Evolutionary conservation across 2,888 invertebrate genomes (phyloP), one percentile per base, ranked within the genome.

Genomic region (Spodoptera exigua): DNA sequence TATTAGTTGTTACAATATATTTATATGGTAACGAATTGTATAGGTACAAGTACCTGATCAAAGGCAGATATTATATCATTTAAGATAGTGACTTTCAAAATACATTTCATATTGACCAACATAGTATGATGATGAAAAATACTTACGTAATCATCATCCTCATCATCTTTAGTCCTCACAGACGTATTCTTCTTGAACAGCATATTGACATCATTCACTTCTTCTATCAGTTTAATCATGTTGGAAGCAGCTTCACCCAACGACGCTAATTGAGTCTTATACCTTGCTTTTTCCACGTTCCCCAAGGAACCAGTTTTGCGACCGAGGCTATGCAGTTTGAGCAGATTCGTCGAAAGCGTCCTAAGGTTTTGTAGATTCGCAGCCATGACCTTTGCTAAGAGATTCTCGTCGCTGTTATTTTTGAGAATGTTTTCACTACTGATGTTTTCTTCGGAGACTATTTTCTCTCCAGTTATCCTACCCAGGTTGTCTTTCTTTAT

Each of bases 241-340:
- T 94, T 95, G 1, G 95, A 95, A 1, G 95, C 95, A 0, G 95
- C 92, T 64, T 95, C 94, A 1, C 94, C 95, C 39, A 95, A 81
- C 12, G 94, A 89, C 1, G 94, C 89, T 61, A 96, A 81, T 70
- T 95, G 95, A 32, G 89, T 91, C 66, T 95, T 95, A 77, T 96
- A 96, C 43, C 92, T 89, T 11, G 82, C 82, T 77, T 95, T 95
- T 63, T 96, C 96, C 55, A 87, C 89, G 17, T 87, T 85, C 3
- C 90, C 94, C 18, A 96, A 86, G 1, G 87, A 83, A 0, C 96
- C 96, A 37, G 94, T 95, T 52, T 90, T 94, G 74, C 95, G 95
- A 9, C 96, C 96, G 61, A 93, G 79, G 74, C 95, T 95, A 78
- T 96, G 96, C 40, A 96, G 87, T 68, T 94, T 95, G 9, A 96